phyloP scores from a whole-genome alignment of 2,113 vertebrate genomes.

The Haplochromis burtoni region DNA sequence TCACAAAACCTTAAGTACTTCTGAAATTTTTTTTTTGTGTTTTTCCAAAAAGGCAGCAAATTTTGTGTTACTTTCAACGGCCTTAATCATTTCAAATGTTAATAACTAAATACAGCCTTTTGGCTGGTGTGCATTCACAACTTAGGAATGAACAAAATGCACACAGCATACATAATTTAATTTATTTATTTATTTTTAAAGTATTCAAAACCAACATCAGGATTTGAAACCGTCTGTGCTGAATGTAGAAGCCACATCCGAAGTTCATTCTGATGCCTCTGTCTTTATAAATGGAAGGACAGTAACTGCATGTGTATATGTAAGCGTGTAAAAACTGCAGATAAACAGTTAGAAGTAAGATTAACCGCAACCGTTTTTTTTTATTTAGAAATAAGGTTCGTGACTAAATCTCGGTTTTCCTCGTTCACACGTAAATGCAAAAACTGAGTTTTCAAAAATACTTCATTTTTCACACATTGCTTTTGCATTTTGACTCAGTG shows the following conservation, averaged over 20 bases:
- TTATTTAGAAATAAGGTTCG: not conserved
- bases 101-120: not conserved
- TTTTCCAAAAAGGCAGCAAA: not conserved
- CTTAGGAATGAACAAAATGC: not conserved
- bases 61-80: not conserved
- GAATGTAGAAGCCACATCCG: rapidly evolving
- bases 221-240: not conserved
- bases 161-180: rapidly evolving
- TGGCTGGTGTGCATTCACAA: not conserved
- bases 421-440: not conserved
- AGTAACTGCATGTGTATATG: not conserved
- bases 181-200: not conserved
- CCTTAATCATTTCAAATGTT: not conserved
- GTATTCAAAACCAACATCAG: not conserved
- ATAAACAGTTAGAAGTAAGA: not conserved
- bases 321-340: not conserved
- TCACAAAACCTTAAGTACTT: not conserved
- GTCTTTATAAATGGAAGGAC: not conserved
- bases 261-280: not conserved
- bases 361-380: not conserved
- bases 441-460: not conserved
- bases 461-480: not conserved
- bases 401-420: not conserved
- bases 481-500: not conserved
- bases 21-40: rapidly evolving